Base-by-base conservation (phyloP, 1,140 invertebrate species). In the Matsumurasca onukii region DNA sequence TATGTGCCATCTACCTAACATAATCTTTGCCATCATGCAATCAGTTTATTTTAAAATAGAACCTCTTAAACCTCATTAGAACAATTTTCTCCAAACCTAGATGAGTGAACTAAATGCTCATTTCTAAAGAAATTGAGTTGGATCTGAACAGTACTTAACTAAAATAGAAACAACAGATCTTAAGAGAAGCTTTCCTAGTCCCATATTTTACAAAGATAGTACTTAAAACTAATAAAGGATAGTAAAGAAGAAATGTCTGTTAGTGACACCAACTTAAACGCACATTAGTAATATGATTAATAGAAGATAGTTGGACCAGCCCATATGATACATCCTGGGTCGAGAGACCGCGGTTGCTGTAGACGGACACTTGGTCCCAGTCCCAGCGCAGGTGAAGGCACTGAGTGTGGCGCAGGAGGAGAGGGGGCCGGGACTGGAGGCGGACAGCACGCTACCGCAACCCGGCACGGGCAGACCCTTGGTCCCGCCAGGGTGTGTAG, bases 281-380 rank as follows among this genome's bases (percentile, higher is more conserved):
- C 48, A 65, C 62, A 65, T 65, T 65, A 65, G 39, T 65, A 45
- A 48, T 68, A 62, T 55, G 66, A 39, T 68, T 68, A 68, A 68
- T 68, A 68, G 67, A 68, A 68, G 67, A 59, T 39, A 68, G 67
- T 55, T 17, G 69, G 72, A 77, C 75, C 83, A 83, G 77, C 90
- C 84, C 66, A 91, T 82, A 66, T 90, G 83, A 81, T 91, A 91
- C 80, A 94, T 90, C 73, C 91, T 80, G 1, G 91, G 89, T 66
- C n/a, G 92, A 92, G 77, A 94, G 93, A 69, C 91, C 94, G 74
- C 94, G 83, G 67, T 91, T 90, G 77, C 93, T 95, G 79, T 96
- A 95, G 20, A 91, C 91, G 1, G 94, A 96, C 17, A 95, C 88
- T 80, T 95, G 93, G 81, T 97, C 94, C 94, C 94, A 96, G 79